These are phyloP conservation scores for Tragelaphus eurycerus DNA, from an alignment of 2,797 vertebrate genomes.

Conservation along the genomic window DNA sequence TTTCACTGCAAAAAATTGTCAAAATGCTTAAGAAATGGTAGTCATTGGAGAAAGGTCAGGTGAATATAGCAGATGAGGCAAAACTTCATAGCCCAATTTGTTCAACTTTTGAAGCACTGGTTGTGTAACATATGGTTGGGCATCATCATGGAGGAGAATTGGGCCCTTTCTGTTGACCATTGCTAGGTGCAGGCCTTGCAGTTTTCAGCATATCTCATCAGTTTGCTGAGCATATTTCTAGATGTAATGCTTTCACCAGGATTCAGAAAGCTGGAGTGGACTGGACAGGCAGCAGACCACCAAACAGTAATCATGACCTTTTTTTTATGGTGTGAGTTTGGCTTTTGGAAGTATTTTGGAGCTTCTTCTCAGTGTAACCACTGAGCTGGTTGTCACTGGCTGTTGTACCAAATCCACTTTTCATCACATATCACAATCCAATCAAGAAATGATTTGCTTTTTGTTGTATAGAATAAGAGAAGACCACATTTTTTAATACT, in stretches of 20 bases:
- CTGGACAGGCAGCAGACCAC: neutral
- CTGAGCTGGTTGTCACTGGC: neutral
- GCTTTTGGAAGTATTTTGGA: neutral
- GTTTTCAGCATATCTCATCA: neutral
- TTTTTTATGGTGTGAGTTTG: neutral
- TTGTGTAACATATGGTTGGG: neutral
- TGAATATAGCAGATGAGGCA: neutral
- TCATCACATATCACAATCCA: neutral
- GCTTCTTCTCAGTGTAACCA: neutral
- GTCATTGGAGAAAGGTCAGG: neutral
- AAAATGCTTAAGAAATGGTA: neutral
- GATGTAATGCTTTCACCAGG: neutral
- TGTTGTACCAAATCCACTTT: neutral
- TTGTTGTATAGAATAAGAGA: neutral
- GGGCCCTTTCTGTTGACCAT: neutral
- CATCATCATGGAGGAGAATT: neutral
- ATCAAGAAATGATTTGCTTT: neutral
- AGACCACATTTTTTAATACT: neutral
- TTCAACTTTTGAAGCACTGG: neutral
- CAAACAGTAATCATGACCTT: neutral
- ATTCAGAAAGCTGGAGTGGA: neutral
- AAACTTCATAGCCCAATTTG: rapidly evolving
- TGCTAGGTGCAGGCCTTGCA: neutral
- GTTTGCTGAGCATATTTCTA: neutral
- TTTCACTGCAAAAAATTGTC: neutral